phyloP scores from a whole-genome alignment of 2,113 vertebrate species.

The Terrapene triunguis region DNA sequence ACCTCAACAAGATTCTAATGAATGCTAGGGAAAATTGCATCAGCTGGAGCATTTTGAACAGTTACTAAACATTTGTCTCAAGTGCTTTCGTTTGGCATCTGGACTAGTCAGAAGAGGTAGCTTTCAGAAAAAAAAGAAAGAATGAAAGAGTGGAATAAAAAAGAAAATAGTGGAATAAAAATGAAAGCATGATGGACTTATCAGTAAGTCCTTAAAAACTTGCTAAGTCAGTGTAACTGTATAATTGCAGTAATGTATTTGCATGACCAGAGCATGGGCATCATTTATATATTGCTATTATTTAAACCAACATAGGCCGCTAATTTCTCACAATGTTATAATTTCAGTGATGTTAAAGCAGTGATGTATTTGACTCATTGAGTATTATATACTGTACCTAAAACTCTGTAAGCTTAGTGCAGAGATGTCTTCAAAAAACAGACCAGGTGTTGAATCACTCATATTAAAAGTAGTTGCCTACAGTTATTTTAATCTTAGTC shows the following conservation, averaged over 20 bases:
- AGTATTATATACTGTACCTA: background rate
- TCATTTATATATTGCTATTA: background rate
- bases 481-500: slow-evolving; percentile 20
- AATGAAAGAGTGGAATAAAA: background rate
- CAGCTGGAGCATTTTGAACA: background rate
- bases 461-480: background rate
- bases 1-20: background rate
- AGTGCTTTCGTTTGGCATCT: background rate
- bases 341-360: background rate
- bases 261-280: background rate
- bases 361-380: background rate
- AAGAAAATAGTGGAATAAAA: background rate
- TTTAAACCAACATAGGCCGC: background rate
- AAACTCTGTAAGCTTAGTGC: background rate
- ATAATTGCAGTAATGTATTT: background rate
- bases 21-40: background rate
- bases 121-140: background rate
- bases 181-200: background rate
- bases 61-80: background rate
- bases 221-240: background rate
- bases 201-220: background rate
- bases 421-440: background rate
- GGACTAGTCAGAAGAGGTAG: background rate
- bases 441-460: background rate
- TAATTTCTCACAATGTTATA: background rate